Evolutionary conservation across 2,113 vertebrate genomes (phyloP).

Genomic region (Neofelis nebulosa): DNA sequence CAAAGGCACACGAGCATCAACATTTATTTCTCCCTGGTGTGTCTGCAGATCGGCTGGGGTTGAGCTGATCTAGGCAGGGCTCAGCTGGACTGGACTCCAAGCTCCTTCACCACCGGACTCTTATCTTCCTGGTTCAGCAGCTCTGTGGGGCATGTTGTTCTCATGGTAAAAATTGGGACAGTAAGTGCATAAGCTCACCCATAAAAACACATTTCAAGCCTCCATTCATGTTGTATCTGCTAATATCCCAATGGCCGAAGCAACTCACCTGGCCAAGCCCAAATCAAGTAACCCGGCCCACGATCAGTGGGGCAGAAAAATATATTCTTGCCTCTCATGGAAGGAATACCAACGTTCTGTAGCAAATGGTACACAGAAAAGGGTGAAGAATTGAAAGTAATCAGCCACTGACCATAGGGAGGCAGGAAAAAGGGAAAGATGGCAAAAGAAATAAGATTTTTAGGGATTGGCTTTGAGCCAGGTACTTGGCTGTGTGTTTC

Average conservation of each 20-base stretch:
- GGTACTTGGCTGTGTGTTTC: not conserved
- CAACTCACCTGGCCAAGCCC: not conserved
- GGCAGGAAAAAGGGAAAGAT: not conserved
- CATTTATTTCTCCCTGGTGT: not conserved
- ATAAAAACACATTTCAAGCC: not conserved
- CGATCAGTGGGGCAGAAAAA: not conserved
- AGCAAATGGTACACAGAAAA: not conserved
- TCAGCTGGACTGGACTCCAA: not conserved
- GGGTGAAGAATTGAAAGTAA: not conserved
- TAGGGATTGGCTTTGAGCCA: not conserved
- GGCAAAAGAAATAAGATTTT: not conserved
- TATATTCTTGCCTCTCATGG: not conserved
- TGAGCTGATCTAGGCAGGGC: not conserved
- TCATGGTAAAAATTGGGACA: not conserved
- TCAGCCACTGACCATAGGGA: not conserved
- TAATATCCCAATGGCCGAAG: not conserved
- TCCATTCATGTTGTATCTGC: not conserved
- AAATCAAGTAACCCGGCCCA: not conserved
- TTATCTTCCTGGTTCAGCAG: not conserved
- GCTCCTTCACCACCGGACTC: not conserved
- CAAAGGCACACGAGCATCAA: not conserved
- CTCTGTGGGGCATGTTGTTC: not conserved
- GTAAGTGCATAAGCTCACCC: not conserved
- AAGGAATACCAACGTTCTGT: not conserved
- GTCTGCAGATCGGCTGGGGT: not conserved